phyloP scores from a whole-genome alignment of 2,888 invertebrate genomes.

The Ommatoiulus sabulosus region DNA sequence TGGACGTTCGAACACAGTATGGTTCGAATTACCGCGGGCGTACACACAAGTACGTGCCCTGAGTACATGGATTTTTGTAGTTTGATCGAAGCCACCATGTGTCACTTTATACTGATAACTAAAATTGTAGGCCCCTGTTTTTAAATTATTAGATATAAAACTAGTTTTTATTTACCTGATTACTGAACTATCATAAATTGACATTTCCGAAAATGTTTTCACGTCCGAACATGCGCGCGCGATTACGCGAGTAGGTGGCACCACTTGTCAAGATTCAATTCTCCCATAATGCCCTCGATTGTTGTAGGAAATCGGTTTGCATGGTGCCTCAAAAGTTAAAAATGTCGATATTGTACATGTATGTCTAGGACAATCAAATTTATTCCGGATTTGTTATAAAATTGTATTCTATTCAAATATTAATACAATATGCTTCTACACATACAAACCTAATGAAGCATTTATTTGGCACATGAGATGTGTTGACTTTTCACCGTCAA shows the following conservation, averaged over 20 bases:
- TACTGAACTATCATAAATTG: neutral
- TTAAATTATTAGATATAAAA: neutral
- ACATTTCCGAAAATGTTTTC: neutral
- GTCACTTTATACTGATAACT: no score
- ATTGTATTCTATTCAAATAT: neutral
- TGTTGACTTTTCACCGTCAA: neutral
- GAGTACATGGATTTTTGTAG: no score
- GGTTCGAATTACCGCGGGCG: no score
- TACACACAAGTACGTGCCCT: no score
- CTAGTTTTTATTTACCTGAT: neutral
- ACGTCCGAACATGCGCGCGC: slow-evolving; percentile 15
- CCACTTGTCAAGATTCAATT: neutral
- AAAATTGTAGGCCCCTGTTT: neutral
- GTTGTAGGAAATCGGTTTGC: neutral
- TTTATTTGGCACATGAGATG: neutral
- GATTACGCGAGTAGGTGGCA: neutral
- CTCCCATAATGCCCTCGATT: neutral
- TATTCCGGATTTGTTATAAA: neutral
- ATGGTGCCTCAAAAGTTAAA: neutral
- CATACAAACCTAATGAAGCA: neutral
- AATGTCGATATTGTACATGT: no score
- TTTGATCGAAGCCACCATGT: no score
- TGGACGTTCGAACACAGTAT: no score
- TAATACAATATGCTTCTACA: neutral
- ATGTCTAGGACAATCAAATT: neutral